Base-by-base conservation (phyloP, 2,113 vertebrate species). In the Nematolebias whitei region DNA sequence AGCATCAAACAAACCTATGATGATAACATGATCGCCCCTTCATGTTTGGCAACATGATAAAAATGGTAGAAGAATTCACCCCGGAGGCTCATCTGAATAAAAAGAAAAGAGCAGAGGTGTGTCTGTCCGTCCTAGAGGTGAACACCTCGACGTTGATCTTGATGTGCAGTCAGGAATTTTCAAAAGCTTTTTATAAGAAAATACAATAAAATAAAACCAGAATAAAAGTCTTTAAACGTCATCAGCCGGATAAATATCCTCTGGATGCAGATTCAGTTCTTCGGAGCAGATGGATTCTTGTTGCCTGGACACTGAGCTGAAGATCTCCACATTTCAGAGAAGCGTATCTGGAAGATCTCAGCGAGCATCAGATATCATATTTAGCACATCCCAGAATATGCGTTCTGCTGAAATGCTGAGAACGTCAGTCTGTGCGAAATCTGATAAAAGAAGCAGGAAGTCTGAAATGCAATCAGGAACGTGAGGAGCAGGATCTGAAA, bases 401-500 rank as follows among this genome's bases (percentile, higher is more conserved):
- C 45, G 19, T 20, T 57, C 10, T 29, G 57, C 35, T 29, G 40
- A 13, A n/a, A 45, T 12, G 14, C 22, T 22, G 35, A 29, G 22
- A 20, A 51, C 54, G 4, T 52, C 29, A 40, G 54, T 59, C 29
- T 23, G 23, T 40, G 20, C 39, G 50, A 64, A 53, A 64, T 38
- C 23, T 45, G 26, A 68, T 51, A 24, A 68, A 58, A 1, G 20
- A 22, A 49, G 10, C 4, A 45, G 56, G 7, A 52, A 69, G 45
- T 53, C 18, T 53, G 38, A 64, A 64, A 53, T 44, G 23, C 26
- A 56, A 74, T 74, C 51, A 3, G 24, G 64, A 54, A 66, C 40
- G 63, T 61, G 50, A 74, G 59, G 22, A 47, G 55, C 38, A 52
- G 45, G 39, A 44, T 65, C 48, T 53, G 19, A 56, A 68, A 55